Percentiles rank a stretch among this genome's conserved stretches.
These are phyloP conservation scores for Polietes domitor DNA, from an alignment of 2,888 invertebrate species.

Conservation along the genomic window DNA sequence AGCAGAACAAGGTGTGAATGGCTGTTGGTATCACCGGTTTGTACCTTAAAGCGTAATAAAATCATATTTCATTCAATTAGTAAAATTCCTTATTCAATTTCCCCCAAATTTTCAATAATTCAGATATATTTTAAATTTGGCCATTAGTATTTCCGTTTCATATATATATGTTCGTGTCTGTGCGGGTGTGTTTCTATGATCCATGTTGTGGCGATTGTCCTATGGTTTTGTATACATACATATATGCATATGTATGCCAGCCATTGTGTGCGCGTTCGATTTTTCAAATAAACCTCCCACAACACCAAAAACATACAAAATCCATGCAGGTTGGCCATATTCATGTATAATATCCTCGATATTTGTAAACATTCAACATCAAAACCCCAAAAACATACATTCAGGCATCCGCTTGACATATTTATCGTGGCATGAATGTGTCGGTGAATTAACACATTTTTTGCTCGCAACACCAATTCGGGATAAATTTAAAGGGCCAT, in stretches of 20 bases:
- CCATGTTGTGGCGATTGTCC: background rate
- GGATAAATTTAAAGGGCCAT: background rate
- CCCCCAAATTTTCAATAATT: too few species aligned
- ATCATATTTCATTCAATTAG: too few species aligned
- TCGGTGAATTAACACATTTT: background rate
- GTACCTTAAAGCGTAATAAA: too few species aligned
- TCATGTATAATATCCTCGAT: background rate
- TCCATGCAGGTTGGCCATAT: background rate
- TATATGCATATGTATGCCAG: background rate
- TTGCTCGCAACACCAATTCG: too few species aligned
- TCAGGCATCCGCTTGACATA: background rate
- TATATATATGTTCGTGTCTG: too few species aligned
- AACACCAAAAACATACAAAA: background rate
- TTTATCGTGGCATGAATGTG: background rate
- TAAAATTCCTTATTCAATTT: too few species aligned
- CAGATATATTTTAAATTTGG: too few species aligned
- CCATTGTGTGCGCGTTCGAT: background rate
- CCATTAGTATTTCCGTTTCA: too few species aligned
- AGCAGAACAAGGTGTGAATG: too few species aligned
- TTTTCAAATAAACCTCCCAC: background rate
- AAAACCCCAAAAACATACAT: background rate
- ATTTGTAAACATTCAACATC: conserved; percentile 1
- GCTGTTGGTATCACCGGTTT: too few species aligned
- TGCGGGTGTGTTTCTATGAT: background rate
- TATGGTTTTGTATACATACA: background rate